These are phyloP conservation scores for Diaphora mendica DNA, from an alignment of 2,888 invertebrate genomes.

Conservation along the genomic window DNA sequence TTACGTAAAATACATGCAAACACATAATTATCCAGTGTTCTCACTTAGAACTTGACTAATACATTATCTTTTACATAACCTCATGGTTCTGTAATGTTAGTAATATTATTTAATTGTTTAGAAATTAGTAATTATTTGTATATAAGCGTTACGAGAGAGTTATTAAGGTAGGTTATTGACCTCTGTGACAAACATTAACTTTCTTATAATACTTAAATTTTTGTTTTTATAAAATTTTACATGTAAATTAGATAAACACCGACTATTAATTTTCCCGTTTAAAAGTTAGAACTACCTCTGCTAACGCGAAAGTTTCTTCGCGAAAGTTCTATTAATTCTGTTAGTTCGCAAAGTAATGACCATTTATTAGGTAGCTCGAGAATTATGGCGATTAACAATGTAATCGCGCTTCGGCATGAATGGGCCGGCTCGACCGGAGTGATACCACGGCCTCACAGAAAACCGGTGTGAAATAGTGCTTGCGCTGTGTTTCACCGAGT, in stretches of 20 bases:
- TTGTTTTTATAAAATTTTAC: not conserved
- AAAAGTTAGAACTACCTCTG: not conserved
- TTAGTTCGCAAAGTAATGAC: too few relatives aligned
- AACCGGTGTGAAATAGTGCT: too few relatives aligned
- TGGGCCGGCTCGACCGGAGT: too few relatives aligned
- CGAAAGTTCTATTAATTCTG: not conserved
- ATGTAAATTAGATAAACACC: not conserved
- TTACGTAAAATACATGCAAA: not conserved
- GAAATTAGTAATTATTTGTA: slow-evolving; percentile 13
- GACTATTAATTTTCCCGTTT: not conserved
- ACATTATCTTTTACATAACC: slow-evolving; percentile 9
- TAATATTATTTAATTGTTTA: slow-evolving; percentile 1
- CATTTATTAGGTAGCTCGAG: too few relatives aligned
- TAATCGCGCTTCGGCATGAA: too few relatives aligned
- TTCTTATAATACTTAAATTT: not conserved
- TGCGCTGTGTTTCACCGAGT: too few relatives aligned
- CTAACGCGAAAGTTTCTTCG: not conserved
- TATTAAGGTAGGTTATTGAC: not conserved
- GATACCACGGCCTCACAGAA: too few relatives aligned
- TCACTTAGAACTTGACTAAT: not conserved
- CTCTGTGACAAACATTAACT: not conserved
- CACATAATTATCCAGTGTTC: not conserved
- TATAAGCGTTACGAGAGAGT: slow-evolving; percentile 6
- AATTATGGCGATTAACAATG: too few relatives aligned
- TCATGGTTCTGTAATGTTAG: not conserved